Base-by-base conservation (phyloP, 2,113 vertebrate species). In the Misgurnus anguillicaudatus region DNA sequence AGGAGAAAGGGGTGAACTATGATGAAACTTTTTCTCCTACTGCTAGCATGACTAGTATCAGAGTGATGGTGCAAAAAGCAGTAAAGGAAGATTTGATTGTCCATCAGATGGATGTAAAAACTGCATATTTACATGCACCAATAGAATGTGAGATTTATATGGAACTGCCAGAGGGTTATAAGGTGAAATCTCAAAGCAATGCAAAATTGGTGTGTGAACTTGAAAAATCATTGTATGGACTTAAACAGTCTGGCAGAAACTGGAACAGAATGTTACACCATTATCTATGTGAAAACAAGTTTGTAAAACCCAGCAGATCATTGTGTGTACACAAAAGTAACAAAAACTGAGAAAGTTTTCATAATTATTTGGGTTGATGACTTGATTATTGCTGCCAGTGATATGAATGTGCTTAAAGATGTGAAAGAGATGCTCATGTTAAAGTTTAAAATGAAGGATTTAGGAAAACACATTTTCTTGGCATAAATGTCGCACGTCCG, bases 261-360 rank as follows among this genome's bases (percentile, higher is more conserved):
- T 85, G 80, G 83, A 82, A 82, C 16, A 71, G 41, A 36, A 51
- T 83, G 71, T 63, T 85, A 53, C 80, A 83, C 66, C 21, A 63
- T n/a, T 42, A 53, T n/a, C 42, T 79, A 38, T 75, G 57, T 42
- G 16, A 9, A 5, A 5, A 5, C 16, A 6, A 6, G 9, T 69
- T 5, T 14, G n/a, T 45, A 4, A 47, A 5, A 5, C 47, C 6
- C 1, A 42, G 39, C 41, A 5, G 66, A 5, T 16, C 41, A 5
- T 3, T 69, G 6, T 5, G 39, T 5, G 4, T 69, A 5, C 39
- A 3, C 66, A 5, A 5, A 19, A 21, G 2, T 1, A 19, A 42
- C 3, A 45, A 16, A 2, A 9, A 19, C 6, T 47, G 16, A 4
- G 17, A 69, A 69, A n/a, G 66, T 69, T n/a, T 45, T 47, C 4